Percentiles rank a stretch among this genome's conserved stretches.
Evolutionary conservation across 2,888 invertebrate genomes (phyloP).

Genomic region (Eledona agricola): DNA sequence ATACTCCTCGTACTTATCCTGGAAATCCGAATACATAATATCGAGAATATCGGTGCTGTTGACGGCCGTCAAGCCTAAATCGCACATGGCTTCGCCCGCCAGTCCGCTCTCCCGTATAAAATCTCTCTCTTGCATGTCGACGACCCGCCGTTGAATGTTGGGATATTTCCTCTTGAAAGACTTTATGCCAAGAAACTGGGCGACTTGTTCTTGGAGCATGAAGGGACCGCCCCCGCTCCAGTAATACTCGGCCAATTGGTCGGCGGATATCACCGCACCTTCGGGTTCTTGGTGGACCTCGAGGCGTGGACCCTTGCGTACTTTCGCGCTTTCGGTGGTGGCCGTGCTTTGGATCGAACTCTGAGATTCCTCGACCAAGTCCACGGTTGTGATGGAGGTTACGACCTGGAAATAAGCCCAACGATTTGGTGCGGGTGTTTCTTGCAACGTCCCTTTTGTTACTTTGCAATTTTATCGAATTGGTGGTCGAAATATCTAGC

Average conservation of each 20-base stretch:
- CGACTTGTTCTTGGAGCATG: slow-evolving; percentile 96
- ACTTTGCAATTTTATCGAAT: too few relatives aligned
- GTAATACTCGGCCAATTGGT: slow-evolving; percentile 91
- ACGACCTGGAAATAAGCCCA: slow-evolving; percentile 55
- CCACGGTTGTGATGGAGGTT: slow-evolving; percentile 44
- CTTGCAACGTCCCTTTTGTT: too few relatives aligned
- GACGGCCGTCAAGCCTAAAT: slow-evolving; percentile 91
- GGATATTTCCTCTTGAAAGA: slow-evolving; percentile 97
- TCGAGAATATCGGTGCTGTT: slow-evolving; percentile 93
- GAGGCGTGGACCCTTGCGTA: slow-evolving; percentile 49
- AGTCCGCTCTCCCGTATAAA: slow-evolving; percentile 81
- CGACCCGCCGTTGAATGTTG: slow-evolving; percentile 71
- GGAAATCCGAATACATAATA: slow-evolving; percentile 95
- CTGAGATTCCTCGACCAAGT: slow-evolving; percentile 75
- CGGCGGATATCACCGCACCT: slow-evolving; percentile 70
- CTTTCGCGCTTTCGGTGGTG: slow-evolving; percentile 70
- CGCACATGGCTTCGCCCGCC: slow-evolving; percentile 91
- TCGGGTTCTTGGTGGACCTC: slow-evolving; percentile 58
- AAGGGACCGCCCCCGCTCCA: slow-evolving; percentile 86
- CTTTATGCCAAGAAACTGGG: slow-evolving; percentile 92
- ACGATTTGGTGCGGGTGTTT: too few relatives aligned
- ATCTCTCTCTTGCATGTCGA: slow-evolving; percentile 91
- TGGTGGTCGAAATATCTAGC: too few relatives aligned
- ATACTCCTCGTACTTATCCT: slow-evolving; percentile 93
- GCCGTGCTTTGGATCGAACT: slow-evolving; percentile 81